phyloP scores from a whole-genome alignment of 1,140 invertebrate species.

The Onthophagus taurus region DNA sequence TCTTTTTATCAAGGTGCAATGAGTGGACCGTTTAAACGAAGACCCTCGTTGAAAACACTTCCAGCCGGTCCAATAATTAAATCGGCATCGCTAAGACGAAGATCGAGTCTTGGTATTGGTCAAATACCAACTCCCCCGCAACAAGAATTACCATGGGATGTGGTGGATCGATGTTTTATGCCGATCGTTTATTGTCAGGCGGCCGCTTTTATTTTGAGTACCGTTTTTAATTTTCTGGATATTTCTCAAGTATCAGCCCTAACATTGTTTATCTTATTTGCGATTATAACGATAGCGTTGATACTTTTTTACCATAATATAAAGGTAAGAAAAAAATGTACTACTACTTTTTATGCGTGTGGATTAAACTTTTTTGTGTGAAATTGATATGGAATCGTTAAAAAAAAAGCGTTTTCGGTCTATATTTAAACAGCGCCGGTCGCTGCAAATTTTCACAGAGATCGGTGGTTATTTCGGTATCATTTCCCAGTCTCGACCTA shows the following conservation, averaged over 20 bases:
- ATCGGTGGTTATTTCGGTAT: no score
- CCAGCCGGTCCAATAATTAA: constrained; percentile 23
- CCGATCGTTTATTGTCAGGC: constrained; percentile 70
- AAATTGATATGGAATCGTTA: no score
- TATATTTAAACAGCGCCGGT: no score
- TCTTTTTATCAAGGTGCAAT: no score
- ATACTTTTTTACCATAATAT: constrained; percentile 73
- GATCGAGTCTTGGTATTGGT: constrained; percentile 15
- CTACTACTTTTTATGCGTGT: no score
- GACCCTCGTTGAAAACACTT: constrained; percentile 29
- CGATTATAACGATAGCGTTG: constrained; percentile 56
- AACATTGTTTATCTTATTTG: constrained; percentile 63
- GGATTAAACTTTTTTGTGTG: no score
- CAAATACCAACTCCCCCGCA: constrained; percentile 15
- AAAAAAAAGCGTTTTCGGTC: no score
- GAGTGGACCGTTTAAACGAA: constrained; percentile 35
- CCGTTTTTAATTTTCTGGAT: constrained; percentile 56
- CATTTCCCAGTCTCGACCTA: no score
- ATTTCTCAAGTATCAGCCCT: constrained; percentile 66
- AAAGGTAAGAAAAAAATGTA: no score
- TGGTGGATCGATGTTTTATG: constrained; percentile 63
- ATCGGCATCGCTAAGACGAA: constrained; percentile 8
- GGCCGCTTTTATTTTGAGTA: constrained; percentile 61
- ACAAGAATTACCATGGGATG: constrained; percentile 62
- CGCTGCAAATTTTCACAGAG: no score